These are phyloP conservation scores for Oncopeltus fasciatus DNA, from an alignment of 1,140 invertebrate genomes.

Conservation along the genomic window DNA sequence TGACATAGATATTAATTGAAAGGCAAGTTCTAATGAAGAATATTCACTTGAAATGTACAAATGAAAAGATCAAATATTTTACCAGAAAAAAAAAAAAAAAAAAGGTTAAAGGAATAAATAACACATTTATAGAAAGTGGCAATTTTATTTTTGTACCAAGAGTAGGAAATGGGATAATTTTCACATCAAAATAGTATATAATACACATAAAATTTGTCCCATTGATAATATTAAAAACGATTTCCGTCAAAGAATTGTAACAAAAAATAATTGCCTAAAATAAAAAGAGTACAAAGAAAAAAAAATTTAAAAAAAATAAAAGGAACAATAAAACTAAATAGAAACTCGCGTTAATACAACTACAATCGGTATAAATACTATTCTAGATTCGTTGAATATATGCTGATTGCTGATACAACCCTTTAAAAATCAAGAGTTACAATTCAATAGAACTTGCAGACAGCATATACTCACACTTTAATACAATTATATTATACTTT, in stretches of 20 bases:
- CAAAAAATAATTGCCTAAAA: neutral
- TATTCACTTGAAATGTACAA: no score
- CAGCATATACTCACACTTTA: neutral
- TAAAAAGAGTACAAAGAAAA: neutral
- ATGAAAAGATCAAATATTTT: no score
- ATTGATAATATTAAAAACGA: constrained; percentile 2
- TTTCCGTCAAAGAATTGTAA: no score
- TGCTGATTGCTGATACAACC: neutral
- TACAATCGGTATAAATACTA: constrained; percentile 3
- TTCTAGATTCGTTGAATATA: neutral
- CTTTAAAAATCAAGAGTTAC: constrained; percentile 4
- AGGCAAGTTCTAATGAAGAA: no score
- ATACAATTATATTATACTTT: constrained; percentile 1
- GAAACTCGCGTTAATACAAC: neutral
- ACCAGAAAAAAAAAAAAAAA: neutral
- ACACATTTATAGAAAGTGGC: neutral
- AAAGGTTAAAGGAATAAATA: neutral
- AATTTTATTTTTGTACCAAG: constrained; percentile 3
- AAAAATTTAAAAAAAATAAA: neutral
- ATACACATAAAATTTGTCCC: constrained; percentile 5
- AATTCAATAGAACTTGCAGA: neutral
- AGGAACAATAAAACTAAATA: constrained; percentile 1
- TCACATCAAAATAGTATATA: neutral
- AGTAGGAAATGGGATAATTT: constrained; percentile 5
- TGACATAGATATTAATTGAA: no score